These are phyloP conservation scores for Camponotus vicinus DNA, from an alignment of 1,140 invertebrate species.

Conservation along the genomic window DNA sequence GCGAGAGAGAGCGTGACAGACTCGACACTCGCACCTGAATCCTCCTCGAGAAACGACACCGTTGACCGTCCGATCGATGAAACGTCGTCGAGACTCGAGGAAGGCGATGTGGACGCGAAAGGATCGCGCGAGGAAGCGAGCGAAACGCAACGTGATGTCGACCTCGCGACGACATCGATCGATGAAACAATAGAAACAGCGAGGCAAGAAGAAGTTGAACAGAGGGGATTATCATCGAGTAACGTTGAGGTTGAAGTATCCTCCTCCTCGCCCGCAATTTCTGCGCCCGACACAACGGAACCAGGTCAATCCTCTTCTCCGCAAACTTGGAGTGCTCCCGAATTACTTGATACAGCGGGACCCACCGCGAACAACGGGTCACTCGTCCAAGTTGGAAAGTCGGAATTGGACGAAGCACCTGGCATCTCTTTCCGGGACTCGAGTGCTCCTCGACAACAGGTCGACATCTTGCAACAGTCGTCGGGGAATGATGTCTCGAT, in stretches of 20 bases:
- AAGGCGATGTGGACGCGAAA: background rate
- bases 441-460: background rate
- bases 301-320: constrained; percentile 33
- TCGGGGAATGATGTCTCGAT: background rate
- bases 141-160: background rate
- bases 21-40: background rate
- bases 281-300: constrained; percentile 38
- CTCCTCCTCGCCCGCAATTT: constrained; percentile 20
- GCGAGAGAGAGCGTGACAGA: background rate
- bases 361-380: constrained; percentile 16
- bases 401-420: constrained; percentile 27
- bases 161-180: background rate
- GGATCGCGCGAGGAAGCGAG: background rate
- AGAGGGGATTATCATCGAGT: constrained; percentile 19
- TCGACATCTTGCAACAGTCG: background rate
- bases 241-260: constrained; percentile 20
- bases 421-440: background rate
- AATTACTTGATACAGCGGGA: constrained; percentile 23
- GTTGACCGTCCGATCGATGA: background rate
- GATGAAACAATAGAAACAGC: background rate
- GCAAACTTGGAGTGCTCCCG: constrained; percentile 37
- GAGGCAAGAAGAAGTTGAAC: background rate
- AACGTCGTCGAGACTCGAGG: background rate
- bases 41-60: background rate
- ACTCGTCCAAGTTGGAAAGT: constrained; percentile 46